Percentiles rank a stretch among this genome's conserved stretches.
These are phyloP conservation scores for Numenius arquata DNA, from an alignment of 2,113 vertebrate species.

Conservation along the genomic window DNA sequence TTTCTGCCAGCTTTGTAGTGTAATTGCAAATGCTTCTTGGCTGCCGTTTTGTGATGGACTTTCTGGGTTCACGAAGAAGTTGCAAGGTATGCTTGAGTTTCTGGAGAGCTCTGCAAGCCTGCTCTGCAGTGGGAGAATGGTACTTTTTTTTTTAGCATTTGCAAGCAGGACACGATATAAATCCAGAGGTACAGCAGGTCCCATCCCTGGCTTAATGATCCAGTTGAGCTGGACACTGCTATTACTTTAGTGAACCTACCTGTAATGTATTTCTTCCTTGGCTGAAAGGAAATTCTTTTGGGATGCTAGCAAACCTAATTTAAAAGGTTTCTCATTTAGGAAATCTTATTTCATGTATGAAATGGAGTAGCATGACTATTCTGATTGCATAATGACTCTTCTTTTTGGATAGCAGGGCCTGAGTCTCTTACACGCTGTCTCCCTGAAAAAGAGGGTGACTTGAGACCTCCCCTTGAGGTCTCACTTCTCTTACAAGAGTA, in stretches of 20 bases:
- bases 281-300: background rate
- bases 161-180: background rate
- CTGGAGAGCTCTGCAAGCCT: background rate
- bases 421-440: background rate
- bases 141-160: background rate
- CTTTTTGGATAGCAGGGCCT: background rate
- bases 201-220: background rate
- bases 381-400: background rate
- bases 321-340: background rate
- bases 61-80: background rate
- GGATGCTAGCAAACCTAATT: background rate
- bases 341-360: background rate
- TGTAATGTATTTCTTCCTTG: background rate
- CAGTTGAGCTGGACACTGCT: background rate
- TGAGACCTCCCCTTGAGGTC: background rate
- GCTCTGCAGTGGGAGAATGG: background rate
- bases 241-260: rapidly evolving
- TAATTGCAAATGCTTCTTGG: background rate
- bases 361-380: background rate
- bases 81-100: background rate
- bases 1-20: background rate
- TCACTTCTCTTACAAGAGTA: background rate
- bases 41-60: background rate
- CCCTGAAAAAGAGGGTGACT: background rate
- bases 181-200: background rate